phyloP scores from a whole-genome alignment of 2,888 invertebrate species.

The Mantis religiosa region DNA sequence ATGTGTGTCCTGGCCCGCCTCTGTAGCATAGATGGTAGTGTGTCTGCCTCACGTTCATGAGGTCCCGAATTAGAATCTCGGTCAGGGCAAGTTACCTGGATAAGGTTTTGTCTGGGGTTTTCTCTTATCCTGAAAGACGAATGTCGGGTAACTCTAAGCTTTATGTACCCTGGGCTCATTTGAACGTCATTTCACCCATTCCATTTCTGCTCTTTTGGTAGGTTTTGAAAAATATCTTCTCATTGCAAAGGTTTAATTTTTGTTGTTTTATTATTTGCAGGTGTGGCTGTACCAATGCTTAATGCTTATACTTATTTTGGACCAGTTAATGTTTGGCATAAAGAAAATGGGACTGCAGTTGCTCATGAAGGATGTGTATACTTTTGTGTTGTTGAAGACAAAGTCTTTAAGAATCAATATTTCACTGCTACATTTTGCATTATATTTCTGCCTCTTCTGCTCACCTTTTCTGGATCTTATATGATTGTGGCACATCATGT shows the following conservation, averaged over 20 bases:
- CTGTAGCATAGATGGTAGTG: no score
- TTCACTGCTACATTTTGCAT: constrained; percentile 40
- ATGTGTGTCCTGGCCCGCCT: no score
- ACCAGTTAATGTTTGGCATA: not conserved
- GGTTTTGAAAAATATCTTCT: no score
- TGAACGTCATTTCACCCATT: no score
- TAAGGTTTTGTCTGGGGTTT: no score
- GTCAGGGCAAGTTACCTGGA: no score
- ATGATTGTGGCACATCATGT: constrained; percentile 49
- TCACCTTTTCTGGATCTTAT: constrained; percentile 51
- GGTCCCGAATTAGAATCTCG: no score
- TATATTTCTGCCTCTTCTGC: constrained; percentile 48
- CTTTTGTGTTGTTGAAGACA: constrained; percentile 39
- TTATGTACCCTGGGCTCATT: no score
- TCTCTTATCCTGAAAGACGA: no score
- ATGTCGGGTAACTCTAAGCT: no score
- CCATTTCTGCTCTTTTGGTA: no score
- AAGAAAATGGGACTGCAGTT: not conserved
- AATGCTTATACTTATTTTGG: not conserved
- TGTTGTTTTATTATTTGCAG: not conserved
- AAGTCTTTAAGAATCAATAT: constrained; percentile 35
- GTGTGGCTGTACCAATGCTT: not conserved
- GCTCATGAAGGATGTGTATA: not conserved
- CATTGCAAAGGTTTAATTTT: not conserved
- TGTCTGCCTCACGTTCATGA: no score